Percentiles rank a stretch among this genome's conserved stretches.
Conservation (phyloP, 2,797 vertebrate species). For the Tokudaia muenninki region DNA sequence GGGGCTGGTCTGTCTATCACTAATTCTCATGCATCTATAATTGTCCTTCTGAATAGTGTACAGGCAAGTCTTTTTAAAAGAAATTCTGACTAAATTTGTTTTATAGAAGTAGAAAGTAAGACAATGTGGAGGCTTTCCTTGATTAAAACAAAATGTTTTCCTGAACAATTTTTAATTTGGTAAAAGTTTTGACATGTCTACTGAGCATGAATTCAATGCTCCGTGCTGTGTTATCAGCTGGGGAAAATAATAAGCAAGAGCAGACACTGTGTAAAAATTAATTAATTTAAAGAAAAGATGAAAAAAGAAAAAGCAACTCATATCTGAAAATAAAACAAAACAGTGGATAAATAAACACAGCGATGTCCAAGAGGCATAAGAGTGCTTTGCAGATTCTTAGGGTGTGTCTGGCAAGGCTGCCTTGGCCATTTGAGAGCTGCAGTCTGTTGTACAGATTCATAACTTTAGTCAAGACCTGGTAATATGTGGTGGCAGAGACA, state of each 20-base stretch:
- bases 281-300: too few species aligned
- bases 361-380: accelerated
- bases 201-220: background rate
- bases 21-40: background rate
- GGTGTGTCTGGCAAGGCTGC: background rate
- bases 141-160: background rate
- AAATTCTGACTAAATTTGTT: slow-evolving; percentile 17
- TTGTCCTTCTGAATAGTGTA: background rate
- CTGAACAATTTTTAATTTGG: background rate
- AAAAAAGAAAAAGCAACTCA: too few species aligned
- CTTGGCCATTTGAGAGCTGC: background rate
- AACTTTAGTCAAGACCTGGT: background rate
- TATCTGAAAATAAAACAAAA: background rate
- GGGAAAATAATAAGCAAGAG: background rate
- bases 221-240: background rate
- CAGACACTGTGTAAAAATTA: background rate
- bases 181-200: slow-evolving; percentile 23
- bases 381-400: background rate
- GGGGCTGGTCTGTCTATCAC: slow-evolving; percentile 13
- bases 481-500: background rate
- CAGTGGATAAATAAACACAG: background rate
- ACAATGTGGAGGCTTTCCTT: background rate
- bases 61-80: background rate
- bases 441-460: background rate
- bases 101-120: background rate